phyloP scores from a whole-genome alignment of 2,797 vertebrate genomes.

The Remorina albescens region DNA sequence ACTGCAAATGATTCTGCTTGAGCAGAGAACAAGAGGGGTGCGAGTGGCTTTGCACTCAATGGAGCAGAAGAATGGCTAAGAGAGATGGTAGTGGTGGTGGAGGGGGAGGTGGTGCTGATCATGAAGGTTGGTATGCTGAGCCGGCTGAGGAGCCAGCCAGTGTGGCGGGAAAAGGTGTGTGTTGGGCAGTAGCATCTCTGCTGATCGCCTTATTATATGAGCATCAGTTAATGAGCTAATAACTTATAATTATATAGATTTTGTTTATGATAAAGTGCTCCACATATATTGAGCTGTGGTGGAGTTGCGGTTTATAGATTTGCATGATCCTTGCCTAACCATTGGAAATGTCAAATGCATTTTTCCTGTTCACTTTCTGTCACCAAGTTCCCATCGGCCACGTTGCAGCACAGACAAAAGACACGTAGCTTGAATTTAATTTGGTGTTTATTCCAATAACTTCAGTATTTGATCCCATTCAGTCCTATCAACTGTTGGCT shows the following conservation, averaged over 20 bases:
- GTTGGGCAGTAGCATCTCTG: neutral
- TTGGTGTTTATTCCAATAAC: slow-evolving; percentile 42
- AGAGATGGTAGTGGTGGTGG: slow-evolving; percentile 40
- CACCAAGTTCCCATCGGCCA: slow-evolving; percentile 28
- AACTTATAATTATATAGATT: slow-evolving; percentile 55
- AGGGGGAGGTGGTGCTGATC: slow-evolving; percentile 15
- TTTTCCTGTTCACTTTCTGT: slow-evolving; percentile 20
- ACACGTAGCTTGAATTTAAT: slow-evolving; percentile 24
- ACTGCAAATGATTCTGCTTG: slow-evolving; percentile 73
- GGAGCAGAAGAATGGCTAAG: slow-evolving; percentile 77
- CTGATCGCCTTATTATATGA: slow-evolving; percentile 46
- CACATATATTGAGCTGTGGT: neutral
- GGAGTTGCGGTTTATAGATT: slow-evolving; percentile 14
- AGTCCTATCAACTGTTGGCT: slow-evolving; percentile 54
- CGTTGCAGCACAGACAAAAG: slow-evolving; percentile 5
- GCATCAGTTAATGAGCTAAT: slow-evolving; percentile 53
- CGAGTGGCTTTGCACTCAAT: slow-evolving; percentile 64
- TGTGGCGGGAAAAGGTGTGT: slow-evolving; percentile 28
- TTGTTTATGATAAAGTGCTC: slow-evolving; percentile 34
- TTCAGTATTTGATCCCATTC: slow-evolving; percentile 69
- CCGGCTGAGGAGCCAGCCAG: slow-evolving; percentile 3
- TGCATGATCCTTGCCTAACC: neutral
- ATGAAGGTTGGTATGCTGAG: slow-evolving; percentile 28
- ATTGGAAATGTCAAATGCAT: slow-evolving; percentile 17
- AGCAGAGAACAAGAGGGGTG: slow-evolving; percentile 72